These are phyloP conservation scores for Neogobius melanostomus DNA, from an alignment of 2,113 vertebrate genomes.

Conservation along the genomic window DNA sequence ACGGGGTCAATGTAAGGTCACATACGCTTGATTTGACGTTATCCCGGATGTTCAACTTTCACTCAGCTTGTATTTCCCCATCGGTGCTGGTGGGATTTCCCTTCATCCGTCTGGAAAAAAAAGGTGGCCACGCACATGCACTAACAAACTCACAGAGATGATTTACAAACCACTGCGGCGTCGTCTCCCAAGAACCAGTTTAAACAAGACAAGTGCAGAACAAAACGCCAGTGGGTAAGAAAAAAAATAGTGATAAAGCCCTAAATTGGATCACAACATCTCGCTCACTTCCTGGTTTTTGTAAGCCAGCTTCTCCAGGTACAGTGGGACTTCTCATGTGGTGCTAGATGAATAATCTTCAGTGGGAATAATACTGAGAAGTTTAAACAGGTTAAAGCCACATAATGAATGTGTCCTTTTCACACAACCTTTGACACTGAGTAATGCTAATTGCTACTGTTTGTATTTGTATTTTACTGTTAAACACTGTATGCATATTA, in stretches of 20 bases:
- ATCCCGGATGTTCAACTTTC: conserved; percentile 1
- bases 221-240: conserved; percentile 31
- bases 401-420: too few relatives aligned
- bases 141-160: conserved; percentile 17
- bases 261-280: conserved; percentile 62
- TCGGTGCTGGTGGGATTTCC: background rate
- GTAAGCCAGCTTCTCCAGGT: conserved; percentile 31
- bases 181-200: conserved; percentile 50
- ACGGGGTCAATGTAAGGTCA: background rate
- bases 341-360: conserved; percentile 53
- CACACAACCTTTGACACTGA: too few relatives aligned
- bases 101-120: conserved; percentile 35
- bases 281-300: conserved; percentile 10
- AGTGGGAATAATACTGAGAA: conserved; percentile 38
- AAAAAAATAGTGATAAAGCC: conserved; percentile 42
- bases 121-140: conserved; percentile 14
- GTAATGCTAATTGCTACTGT: too few relatives aligned
- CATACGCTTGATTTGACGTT: background rate
- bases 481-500: too few relatives aligned
- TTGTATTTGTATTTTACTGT: too few relatives aligned
- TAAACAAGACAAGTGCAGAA: conserved; percentile 41
- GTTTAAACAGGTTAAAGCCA: too few relatives aligned
- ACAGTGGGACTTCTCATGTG: conserved; percentile 28
- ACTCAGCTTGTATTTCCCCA: background rate
- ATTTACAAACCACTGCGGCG: conserved; percentile 30